phyloP scores from a whole-genome alignment of 1,140 invertebrate genomes.

The Bombus consobrinus region DNA sequence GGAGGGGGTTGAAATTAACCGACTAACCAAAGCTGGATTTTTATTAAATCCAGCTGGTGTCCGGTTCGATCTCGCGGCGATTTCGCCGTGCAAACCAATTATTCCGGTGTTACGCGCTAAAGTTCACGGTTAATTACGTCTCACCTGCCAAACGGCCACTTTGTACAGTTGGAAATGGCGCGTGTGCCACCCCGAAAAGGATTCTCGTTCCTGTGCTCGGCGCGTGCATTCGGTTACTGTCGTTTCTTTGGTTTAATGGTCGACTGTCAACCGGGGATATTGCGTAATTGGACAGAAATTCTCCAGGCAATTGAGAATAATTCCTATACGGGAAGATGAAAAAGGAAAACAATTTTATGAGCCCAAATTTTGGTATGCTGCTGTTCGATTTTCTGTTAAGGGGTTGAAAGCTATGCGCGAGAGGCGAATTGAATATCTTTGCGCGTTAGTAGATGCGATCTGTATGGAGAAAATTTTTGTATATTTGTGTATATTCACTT shows the following conservation, averaged over 20 bases:
- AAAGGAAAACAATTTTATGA: background rate
- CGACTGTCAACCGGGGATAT: background rate
- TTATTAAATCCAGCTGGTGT: constrained; percentile 1
- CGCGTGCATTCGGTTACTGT: background rate
- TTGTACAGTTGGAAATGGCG: constrained; percentile 11
- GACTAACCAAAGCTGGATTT: constrained; percentile 16
- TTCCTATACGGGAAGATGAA: background rate
- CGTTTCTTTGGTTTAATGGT: background rate
- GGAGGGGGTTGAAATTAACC: constrained; percentile 11
- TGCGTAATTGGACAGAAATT: background rate
- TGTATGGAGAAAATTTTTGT: no score
- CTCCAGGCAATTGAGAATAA: background rate
- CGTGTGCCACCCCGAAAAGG: background rate
- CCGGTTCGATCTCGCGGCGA: background rate
- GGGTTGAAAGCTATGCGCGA: background rate
- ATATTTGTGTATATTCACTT: no score
- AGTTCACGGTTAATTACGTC: constrained; percentile 44
- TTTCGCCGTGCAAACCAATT: constrained; percentile 34
- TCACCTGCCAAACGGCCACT: background rate
- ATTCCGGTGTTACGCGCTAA: constrained; percentile 40
- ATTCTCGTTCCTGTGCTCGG: background rate
- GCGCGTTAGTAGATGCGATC: no score
- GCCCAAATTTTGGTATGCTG: background rate
- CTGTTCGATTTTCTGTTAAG: background rate
- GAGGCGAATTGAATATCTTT: no score